These are phyloP conservation scores for Torymus auratus DNA, from an alignment of 2,888 invertebrate species.

Conservation along the genomic window DNA sequence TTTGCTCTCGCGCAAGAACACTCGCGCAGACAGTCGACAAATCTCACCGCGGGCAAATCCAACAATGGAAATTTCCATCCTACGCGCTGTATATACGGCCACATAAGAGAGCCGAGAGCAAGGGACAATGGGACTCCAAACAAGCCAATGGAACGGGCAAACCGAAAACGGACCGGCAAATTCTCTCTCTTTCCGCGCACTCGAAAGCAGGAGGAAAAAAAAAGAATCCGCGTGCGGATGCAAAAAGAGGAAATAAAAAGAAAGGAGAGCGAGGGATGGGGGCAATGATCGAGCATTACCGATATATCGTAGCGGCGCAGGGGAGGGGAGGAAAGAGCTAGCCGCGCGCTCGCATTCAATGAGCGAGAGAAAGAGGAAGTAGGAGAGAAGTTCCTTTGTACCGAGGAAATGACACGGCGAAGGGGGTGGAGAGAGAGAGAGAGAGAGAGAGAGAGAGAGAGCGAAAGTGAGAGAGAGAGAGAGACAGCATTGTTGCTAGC, in stretches of 20 bases:
- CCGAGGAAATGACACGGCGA: conserved; percentile 56
- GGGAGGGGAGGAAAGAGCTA: background rate
- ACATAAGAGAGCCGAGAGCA: background rate
- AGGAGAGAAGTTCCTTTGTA: conserved; percentile 46
- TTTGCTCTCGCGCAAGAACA: background rate
- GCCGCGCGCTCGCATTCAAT: conserved; percentile 16
- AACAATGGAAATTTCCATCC: conserved; percentile 24
- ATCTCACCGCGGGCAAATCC: background rate
- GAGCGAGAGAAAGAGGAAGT: conserved; percentile 41
- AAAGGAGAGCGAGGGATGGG: background rate
- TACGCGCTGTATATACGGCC: background rate
- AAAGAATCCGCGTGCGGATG: background rate
- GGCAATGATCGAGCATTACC: conserved; percentile 24
- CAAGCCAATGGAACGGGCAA: background rate
- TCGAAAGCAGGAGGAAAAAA: background rate
- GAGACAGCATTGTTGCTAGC: conserved; percentile 53
- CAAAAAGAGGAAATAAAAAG: background rate
- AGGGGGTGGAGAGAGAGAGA: conserved; percentile 20
- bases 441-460: conserved; percentile 18
- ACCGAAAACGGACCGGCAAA: conserved; percentile 2
- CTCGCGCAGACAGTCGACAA: background rate
- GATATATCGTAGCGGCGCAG: background rate
- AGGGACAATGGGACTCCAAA: conserved; percentile 6
- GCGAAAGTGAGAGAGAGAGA: conserved; percentile 28
- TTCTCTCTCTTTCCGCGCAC: background rate